phyloP scores from a whole-genome alignment of 2,797 vertebrate genomes.

The Pogoniulus pusillus region DNA sequence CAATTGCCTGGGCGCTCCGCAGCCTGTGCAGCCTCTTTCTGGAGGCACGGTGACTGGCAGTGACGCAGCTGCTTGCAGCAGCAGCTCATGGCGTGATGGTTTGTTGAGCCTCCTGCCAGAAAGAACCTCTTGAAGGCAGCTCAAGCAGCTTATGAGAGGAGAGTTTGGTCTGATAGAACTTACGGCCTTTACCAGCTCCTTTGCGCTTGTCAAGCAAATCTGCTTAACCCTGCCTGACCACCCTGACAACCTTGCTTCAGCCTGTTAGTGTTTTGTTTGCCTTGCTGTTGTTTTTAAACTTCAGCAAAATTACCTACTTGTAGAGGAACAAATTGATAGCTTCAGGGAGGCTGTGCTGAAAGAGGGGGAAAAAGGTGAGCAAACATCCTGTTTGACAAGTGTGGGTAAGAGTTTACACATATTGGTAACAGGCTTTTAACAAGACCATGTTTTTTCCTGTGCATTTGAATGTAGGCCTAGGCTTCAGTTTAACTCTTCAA shows the following conservation, averaged over 20 bases:
- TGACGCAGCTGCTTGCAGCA: background rate
- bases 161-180: background rate
- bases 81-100: fast-evolving
- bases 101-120: background rate
- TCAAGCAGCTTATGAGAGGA: background rate
- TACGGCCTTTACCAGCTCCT: background rate
- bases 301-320: background rate
- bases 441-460: background rate
- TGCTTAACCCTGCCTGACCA: background rate
- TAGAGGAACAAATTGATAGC: background rate
- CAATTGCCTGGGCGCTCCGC: background rate
- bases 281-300: background rate
- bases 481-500: background rate
- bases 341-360: background rate
- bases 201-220: background rate
- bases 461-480: background rate
- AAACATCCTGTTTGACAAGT: background rate
- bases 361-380: background rate
- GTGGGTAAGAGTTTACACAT: background rate
- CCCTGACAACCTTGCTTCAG: background rate
- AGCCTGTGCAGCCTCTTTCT: background rate
- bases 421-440: background rate
- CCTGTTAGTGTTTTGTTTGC: background rate
- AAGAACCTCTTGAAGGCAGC: background rate
- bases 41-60: background rate